Evolutionary conservation across 2,888 invertebrate genomes (phyloP).

Genomic region (Pegoplata infirma): DNA sequence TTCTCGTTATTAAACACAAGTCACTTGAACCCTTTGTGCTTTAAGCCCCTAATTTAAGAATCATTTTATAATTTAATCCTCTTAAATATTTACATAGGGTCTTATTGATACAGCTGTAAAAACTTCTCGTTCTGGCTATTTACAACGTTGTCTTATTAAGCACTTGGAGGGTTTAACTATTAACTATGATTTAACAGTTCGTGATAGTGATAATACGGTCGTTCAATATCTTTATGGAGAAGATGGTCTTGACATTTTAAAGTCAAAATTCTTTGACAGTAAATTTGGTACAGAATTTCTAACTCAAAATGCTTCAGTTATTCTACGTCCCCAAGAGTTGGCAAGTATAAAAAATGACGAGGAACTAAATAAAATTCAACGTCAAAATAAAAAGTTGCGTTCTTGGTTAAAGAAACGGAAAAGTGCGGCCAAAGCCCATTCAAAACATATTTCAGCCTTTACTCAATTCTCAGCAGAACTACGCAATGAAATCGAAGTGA

Average conservation of each 20-base stretch:
- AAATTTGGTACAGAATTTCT: slow-evolving; percentile 87
- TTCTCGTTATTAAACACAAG: too few relatives aligned
- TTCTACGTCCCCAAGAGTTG: slow-evolving; percentile 81
- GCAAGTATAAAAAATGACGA: slow-evolving; percentile 81
- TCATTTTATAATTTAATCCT: background rate
- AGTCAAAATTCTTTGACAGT: slow-evolving; percentile 89
- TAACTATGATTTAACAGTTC: slow-evolving; percentile 95
- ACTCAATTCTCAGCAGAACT: slow-evolving; percentile 81
- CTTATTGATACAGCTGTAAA: slow-evolving; percentile 99
- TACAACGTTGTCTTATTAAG: slow-evolving; percentile 97
- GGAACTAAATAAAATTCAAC: slow-evolving; percentile 79
- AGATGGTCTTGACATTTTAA: slow-evolving; percentile 93
- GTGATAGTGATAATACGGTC: slow-evolving; percentile 95
- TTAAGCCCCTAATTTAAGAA: background rate
- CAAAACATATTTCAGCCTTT: slow-evolving; percentile 78
- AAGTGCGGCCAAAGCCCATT: background rate
- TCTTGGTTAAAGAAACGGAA: slow-evolving; percentile 81
- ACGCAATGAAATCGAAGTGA: slow-evolving; percentile 78
- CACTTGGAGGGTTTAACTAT: slow-evolving; percentile 97
- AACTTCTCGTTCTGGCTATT: slow-evolving; percentile 98
- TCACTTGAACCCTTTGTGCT: too few relatives aligned
- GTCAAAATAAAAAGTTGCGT: slow-evolving; percentile 81
- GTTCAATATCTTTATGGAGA: slow-evolving; percentile 96
- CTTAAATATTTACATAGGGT: slow-evolving; percentile 81
- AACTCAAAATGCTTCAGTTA: slow-evolving; percentile 86